Conservation (phyloP, 64 coral and sea anemone species). For the Acropora tenuis region DNA sequence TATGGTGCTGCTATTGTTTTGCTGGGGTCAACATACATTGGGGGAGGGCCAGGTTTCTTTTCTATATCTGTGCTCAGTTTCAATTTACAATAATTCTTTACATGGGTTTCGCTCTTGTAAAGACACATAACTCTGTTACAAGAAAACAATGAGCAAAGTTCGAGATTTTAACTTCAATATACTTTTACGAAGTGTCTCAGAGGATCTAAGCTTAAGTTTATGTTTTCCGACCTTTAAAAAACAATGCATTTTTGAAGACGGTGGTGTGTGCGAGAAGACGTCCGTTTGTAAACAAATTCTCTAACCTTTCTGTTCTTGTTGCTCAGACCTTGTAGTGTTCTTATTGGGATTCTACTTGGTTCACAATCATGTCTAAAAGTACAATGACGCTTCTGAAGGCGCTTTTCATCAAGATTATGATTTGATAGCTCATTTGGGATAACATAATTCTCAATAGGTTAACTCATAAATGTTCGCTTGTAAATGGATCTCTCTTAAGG, state of each 20-base stretch:
- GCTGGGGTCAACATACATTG: no score
- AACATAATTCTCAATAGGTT: background rate
- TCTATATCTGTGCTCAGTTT: no score
- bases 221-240: constrained; percentile 5
- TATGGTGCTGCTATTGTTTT: constrained; percentile 66
- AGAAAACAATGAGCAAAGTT: constrained; percentile 5
- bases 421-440: no score
- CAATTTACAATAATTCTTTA: no score
- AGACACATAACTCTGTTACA: background rate
- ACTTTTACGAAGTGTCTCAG: background rate
- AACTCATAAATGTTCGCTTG: constrained; percentile 47
- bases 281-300: background rate
- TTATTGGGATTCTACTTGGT: no score
- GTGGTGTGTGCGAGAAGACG: constrained; percentile 31
- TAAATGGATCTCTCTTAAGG: constrained; percentile 16
- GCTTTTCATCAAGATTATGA: no score
- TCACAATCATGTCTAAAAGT: no score
- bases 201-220: background rate
- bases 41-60: no score
- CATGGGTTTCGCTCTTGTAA: no score
- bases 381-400: no score
- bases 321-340: no score
- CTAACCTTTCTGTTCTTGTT: no score
- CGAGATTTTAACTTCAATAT: background rate
- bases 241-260: constrained; percentile 47